These are phyloP conservation scores for Sus scrofa DNA, from an alignment of 2,113 vertebrate genomes.

Conservation along the genomic window T2T-Sscrofa CM000827.6:102853001-102853500, in stretches of 20 bases:
- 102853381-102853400: background rate
- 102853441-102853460: rapidly evolving
- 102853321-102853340: background rate
- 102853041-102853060: conserved; percentile 78
- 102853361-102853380: background rate
- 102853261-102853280: conserved; percentile 72
- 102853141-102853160: conserved; percentile 81
- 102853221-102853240: conserved; percentile 72
- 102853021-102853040: conserved; percentile 65
- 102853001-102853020: conserved; percentile 72
- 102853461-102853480: rapidly evolving
- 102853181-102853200: conserved; percentile 71
- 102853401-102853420: background rate
- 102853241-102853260: conserved; percentile 78
- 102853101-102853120: conserved; percentile 82
- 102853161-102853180: conserved; percentile 82
- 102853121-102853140: conserved; percentile 52
- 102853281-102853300: conserved; percentile 79
- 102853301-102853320: conserved; percentile 69
- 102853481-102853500: rapidly evolving
- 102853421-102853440: background rate
- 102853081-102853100: conserved; percentile 82
- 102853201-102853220: conserved; percentile 67
- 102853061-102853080: conserved; percentile 81
- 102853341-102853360: background rate